phyloP scores from a whole-genome alignment of 92 coral and sea anemone species.

The Zoanthus sociatus region DNA sequence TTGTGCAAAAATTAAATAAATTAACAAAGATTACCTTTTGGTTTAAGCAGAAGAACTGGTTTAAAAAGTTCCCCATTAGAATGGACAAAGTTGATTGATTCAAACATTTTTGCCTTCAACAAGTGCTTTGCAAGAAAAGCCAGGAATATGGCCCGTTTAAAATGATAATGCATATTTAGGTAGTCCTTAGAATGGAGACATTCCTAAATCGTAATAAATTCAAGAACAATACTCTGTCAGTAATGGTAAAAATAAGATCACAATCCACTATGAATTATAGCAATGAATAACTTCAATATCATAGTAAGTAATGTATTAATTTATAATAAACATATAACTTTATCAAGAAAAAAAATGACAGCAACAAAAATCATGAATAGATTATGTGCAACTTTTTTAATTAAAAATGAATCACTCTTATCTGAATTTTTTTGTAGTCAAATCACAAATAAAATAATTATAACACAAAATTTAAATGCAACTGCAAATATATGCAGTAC shows the following conservation, averaged over 20 bases:
- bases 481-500: too few species aligned
- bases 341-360: too few species aligned
- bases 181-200: constrained; percentile 90
- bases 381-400: too few species aligned
- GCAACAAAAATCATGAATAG: too few species aligned
- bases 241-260: background rate
- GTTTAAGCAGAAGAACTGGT: constrained; percentile 87
- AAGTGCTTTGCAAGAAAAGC: constrained; percentile 73
- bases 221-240: background rate
- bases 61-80: constrained; percentile 81
- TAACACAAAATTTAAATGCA: too few species aligned
- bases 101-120: constrained; percentile 77
- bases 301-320: too few species aligned
- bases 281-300: too few species aligned
- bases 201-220: constrained; percentile 58
- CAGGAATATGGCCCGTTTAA: constrained; percentile 90
- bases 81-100: constrained; percentile 76
- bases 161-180: constrained; percentile 87
- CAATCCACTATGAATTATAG: background rate
- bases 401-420: too few species aligned
- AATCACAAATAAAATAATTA: too few species aligned
- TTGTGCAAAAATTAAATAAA: background rate
- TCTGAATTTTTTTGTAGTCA: too few species aligned
- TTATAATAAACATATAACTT: too few species aligned
- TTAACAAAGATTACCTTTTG: constrained; percentile 71